Evolutionary conservation across 2,888 invertebrate genomes (phyloP).

Genomic region (Volucella bombylans): DNA sequence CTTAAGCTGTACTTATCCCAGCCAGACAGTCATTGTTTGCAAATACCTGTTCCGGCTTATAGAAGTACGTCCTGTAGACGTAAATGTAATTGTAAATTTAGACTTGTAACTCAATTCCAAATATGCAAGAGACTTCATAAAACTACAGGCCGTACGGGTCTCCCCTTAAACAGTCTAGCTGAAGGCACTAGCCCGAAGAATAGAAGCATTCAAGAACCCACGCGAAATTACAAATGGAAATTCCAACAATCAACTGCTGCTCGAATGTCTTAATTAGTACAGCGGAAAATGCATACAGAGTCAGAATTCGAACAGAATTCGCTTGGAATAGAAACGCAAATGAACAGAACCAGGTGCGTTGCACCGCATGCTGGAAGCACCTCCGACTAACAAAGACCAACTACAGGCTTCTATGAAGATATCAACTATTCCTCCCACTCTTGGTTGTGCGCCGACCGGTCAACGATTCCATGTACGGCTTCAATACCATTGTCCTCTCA

Average conservation of each 20-base stretch:
- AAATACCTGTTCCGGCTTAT: too few relatives aligned
- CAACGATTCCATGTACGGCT: constrained; percentile 42
- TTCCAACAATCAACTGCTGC: constrained; percentile 58
- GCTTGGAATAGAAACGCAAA: constrained; percentile 27
- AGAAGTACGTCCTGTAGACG: too few relatives aligned
- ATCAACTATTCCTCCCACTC: constrained; percentile 57
- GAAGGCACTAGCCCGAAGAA: not conserved
- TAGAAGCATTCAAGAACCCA: constrained; percentile 1
- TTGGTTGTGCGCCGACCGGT: constrained; percentile 9
- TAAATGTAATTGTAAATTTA: too few relatives aligned
- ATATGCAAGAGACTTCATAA: too few relatives aligned
- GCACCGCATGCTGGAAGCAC: constrained; percentile 35
- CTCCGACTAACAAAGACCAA: constrained; percentile 5
- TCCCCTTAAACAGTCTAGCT: not conserved
- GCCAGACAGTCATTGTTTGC: too few relatives aligned
- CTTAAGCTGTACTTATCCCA: too few relatives aligned
- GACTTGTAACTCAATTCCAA: too few relatives aligned
- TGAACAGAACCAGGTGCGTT: constrained; percentile 62
- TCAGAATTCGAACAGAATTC: constrained; percentile 15
- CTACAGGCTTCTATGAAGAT: constrained; percentile 57
- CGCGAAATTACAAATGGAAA: constrained; percentile 51
- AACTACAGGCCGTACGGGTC: too few relatives aligned
- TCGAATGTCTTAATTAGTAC: constrained; percentile 71
- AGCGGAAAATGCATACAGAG: constrained; percentile 33
- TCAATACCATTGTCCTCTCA: constrained; percentile 58